A percentile compares a stretch with the other conserved stretches of the same genome.
Conservation (phyloP, 2,113 vertebrate genomes). For the Podiceps cristatus region DNA sequence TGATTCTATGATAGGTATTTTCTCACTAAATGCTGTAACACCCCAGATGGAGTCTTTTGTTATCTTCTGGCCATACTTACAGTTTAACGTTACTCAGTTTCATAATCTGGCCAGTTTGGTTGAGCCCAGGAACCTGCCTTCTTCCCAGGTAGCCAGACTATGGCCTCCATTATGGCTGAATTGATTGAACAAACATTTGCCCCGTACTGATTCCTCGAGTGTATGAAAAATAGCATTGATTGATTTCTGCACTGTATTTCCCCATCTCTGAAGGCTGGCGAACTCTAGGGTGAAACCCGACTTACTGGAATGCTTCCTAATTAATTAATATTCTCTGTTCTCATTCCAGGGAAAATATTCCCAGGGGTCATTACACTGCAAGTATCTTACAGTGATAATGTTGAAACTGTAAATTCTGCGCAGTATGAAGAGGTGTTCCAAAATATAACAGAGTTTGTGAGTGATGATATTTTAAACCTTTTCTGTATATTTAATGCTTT, state of each 20-base stretch:
- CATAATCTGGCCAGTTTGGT: not conserved
- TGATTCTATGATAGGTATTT: too few relatives aligned
- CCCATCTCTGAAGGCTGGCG: not conserved
- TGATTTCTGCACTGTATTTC: not conserved
- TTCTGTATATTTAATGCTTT: not conserved
- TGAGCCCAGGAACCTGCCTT: not conserved
- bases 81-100: not conserved
- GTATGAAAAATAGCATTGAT: not conserved
- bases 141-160: not conserved
- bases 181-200: not conserved
- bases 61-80: not conserved
- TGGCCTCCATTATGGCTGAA: not conserved
- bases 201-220: not conserved
- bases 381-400: rapidly evolving
- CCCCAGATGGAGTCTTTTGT: not conserved
- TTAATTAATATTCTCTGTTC: constrained; percentile 5
- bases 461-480: not conserved
- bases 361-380: rapidly evolving
- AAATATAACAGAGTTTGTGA: rapidly evolving
- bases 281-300: not conserved
- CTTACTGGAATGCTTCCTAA: not conserved
- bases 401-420: rapidly evolving
- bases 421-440: not conserved
- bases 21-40: not conserved
- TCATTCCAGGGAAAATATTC: constrained; percentile 62